phyloP scores from a whole-genome alignment of 2,113 vertebrate genomes.

The Arvicanthis niloticus region DNA sequence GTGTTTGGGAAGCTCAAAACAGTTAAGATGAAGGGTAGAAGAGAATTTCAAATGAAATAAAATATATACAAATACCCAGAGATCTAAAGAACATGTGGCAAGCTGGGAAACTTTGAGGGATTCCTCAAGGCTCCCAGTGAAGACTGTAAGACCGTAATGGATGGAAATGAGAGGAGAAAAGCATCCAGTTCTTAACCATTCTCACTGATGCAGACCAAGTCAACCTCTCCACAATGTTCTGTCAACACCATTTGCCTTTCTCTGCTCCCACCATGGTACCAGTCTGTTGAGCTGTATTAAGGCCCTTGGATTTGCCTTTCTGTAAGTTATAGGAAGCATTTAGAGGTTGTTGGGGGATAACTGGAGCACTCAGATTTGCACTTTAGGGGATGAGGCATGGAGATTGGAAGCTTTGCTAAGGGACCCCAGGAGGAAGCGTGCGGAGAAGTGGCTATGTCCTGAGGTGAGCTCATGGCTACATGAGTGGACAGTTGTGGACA shows the following conservation, averaged over 20 bases:
- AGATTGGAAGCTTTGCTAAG: background rate
- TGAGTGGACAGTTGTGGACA: background rate
- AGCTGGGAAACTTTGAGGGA: background rate
- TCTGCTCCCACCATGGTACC: background rate
- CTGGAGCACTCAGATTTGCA: background rate
- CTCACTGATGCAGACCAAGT: background rate
- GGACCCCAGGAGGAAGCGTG: background rate
- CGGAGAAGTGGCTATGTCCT: background rate
- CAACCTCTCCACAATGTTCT: background rate
- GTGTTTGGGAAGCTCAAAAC: background rate
- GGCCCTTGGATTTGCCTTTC: background rate
- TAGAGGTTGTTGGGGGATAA: background rate
- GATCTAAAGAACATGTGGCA: background rate
- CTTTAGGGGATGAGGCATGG: background rate
- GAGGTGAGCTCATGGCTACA: background rate
- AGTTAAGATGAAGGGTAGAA: background rate
- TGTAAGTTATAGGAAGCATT: background rate
- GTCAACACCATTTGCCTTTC: too few relatives aligned
- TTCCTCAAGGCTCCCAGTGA: background rate
- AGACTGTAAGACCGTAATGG: background rate
- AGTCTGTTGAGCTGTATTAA: background rate
- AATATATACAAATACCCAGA: background rate
- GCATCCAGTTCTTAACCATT: background rate
- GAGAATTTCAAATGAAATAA: background rate
- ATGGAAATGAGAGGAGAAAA: background rate